Evolutionary conservation across 2,113 vertebrate species (phyloP).

Genomic region (Callospermophilus lateralis): DNA sequence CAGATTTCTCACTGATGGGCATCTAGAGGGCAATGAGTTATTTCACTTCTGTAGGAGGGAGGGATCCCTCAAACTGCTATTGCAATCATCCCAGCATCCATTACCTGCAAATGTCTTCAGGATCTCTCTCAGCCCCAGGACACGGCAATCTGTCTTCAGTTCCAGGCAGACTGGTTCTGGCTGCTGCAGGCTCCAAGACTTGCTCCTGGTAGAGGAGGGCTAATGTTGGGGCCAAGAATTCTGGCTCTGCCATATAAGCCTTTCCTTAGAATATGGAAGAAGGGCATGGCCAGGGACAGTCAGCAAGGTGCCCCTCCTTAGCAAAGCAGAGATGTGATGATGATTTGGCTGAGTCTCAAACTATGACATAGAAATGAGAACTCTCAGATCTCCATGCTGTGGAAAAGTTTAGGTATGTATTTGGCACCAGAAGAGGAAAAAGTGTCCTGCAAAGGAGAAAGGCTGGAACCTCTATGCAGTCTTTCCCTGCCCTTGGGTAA

Average conservation of each 20-base stretch:
- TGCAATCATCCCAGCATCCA: background rate
- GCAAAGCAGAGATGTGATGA: background rate
- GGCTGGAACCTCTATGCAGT: background rate
- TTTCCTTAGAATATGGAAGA: background rate
- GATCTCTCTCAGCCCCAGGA: slow-evolving; percentile 62
- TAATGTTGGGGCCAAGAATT: background rate
- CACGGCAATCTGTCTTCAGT: slow-evolving; percentile 62
- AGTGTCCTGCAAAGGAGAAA: background rate
- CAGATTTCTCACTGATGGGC: background rate
- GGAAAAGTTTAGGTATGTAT: background rate
- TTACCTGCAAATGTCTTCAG: slow-evolving; percentile 69
- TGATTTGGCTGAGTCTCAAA: background rate
- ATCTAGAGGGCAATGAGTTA: background rate
- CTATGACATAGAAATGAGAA: background rate
- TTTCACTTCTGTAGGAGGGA: background rate
- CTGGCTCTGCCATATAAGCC: background rate
- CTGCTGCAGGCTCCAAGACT: slow-evolving; percentile 63
- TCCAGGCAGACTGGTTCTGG: slow-evolving; percentile 69
- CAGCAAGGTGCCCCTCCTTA: background rate
- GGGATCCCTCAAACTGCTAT: background rate
- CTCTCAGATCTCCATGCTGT: background rate
- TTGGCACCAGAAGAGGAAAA: background rate
- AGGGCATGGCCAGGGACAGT: background rate
- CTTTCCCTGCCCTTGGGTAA: background rate
- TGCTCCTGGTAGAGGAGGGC: slow-evolving; percentile 48